These are phyloP conservation scores for Vesta saturnalis DNA, from an alignment of 2,888 invertebrate genomes.

Conservation along the genomic window DNA sequence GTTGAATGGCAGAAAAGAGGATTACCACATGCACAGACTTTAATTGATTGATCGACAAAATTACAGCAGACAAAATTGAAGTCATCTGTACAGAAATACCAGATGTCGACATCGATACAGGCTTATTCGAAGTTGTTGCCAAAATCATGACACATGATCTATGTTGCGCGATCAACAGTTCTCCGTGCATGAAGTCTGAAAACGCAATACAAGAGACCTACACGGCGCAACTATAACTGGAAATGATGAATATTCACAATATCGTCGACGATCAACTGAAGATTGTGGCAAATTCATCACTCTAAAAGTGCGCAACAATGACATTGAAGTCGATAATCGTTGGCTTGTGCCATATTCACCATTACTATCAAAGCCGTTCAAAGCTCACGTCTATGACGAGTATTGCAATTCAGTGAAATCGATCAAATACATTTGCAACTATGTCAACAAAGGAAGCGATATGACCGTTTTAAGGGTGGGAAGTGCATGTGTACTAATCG, in stretches of 20 bases:
- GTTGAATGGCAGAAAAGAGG: not conserved
- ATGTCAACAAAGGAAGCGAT: conserved; percentile 35
- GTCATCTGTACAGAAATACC: conserved; percentile 11
- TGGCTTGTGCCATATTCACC: conserved; percentile 56
- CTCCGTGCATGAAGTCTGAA: conserved; percentile 58
- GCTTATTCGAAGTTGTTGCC: conserved; percentile 47
- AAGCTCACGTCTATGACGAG: conserved; percentile 54
- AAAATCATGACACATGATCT: conserved; percentile 54
- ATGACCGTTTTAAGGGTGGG: conserved; percentile 40
- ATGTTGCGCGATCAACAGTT: conserved; percentile 55
- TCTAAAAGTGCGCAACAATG: conserved; percentile 21
- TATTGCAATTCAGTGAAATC: conserved; percentile 45
- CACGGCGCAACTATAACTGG: no score
- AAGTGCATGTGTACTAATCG: conserved; percentile 43
- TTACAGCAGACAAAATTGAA: not conserved
- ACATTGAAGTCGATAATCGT: conserved; percentile 50
- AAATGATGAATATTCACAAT: conserved; percentile 51
- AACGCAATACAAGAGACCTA: conserved; percentile 42
- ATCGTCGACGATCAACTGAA: conserved; percentile 42
- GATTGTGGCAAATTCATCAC: conserved; percentile 9
- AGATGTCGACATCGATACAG: conserved; percentile 41
- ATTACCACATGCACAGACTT: not conserved
- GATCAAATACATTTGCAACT: conserved; percentile 14
- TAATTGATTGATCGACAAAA: not conserved
- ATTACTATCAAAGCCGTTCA: conserved; percentile 43